Evolutionary conservation across 2,888 invertebrate genomes (phyloP).

Genomic region (Rotaria sp.): DNA sequence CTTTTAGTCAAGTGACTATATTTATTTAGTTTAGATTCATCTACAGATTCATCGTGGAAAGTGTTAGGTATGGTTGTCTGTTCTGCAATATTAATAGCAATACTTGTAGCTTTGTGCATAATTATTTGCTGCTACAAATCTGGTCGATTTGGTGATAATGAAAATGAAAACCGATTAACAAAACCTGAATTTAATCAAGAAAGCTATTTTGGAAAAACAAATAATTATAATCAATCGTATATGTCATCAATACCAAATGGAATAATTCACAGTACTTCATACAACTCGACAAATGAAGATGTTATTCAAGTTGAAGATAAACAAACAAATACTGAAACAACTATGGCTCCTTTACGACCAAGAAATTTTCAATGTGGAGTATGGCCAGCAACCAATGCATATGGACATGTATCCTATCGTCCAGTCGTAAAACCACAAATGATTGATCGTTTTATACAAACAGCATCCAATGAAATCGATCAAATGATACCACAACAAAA

Average conservation of each 20-base stretch:
- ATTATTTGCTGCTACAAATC: neutral
- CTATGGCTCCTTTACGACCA: neutral
- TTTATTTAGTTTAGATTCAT: neutral
- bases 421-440: neutral
- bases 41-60: conserved; percentile 1
- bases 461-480: neutral
- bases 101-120: neutral
- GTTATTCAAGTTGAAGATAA: neutral
- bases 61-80: neutral
- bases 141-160: neutral
- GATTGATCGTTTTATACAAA: neutral
- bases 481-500: neutral
- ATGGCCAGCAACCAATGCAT: neutral
- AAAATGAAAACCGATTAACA: neutral
- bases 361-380: neutral
- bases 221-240: neutral
- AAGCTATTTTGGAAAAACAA: neutral
- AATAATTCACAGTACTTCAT: neutral
- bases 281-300: neutral
- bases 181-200: neutral
- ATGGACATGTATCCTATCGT: neutral
- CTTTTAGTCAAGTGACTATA: no score
- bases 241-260: neutral
- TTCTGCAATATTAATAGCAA: neutral
- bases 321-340: neutral